These are phyloP conservation scores for Oryzias javanicus DNA, from an alignment of 2,113 vertebrate genomes.

Conservation along the genomic window DNA sequence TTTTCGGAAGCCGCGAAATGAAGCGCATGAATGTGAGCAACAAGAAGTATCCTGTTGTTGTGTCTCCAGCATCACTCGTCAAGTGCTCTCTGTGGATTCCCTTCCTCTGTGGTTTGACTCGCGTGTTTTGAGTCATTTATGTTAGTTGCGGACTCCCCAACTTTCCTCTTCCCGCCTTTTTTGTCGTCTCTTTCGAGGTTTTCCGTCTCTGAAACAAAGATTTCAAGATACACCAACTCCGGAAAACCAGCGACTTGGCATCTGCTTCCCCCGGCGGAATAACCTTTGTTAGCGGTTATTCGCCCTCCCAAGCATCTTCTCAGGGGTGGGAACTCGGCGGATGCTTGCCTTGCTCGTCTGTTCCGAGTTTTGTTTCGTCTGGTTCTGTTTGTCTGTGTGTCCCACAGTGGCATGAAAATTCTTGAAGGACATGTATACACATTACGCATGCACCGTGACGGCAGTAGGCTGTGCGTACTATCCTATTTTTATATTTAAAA, in stretches of 20 bases:
- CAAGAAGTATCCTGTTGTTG: slow-evolving; percentile 66
- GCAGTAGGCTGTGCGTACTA: slow-evolving; percentile 63
- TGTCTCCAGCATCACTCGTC: slow-evolving; percentile 50
- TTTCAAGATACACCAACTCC: slow-evolving; percentile 70
- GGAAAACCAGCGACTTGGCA: slow-evolving; percentile 59
- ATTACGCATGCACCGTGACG: slow-evolving; percentile 70
- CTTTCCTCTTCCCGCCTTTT: slow-evolving; percentile 44
- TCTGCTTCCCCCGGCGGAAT: slow-evolving; percentile 56
- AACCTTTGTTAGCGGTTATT: slow-evolving; percentile 68
- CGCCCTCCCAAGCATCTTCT: slow-evolving; percentile 64
- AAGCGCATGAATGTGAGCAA: slow-evolving; percentile 82
- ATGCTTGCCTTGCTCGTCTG: slow-evolving; percentile 61
- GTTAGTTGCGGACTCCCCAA: slow-evolving; percentile 57
- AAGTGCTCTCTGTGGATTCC: slow-evolving; percentile 60
- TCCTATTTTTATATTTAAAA: slow-evolving; percentile 44
- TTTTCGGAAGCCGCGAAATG: slow-evolving; percentile 67
- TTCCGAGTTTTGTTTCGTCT: slow-evolving; percentile 47
- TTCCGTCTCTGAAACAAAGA: slow-evolving; percentile 60
- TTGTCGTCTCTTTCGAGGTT: slow-evolving; percentile 50
- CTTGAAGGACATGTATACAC: slow-evolving; percentile 65
- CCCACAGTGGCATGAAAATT: slow-evolving; percentile 62
- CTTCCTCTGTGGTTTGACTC: slow-evolving; percentile 28
- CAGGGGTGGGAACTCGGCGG: slow-evolving; percentile 69
- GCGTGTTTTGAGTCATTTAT: slow-evolving; percentile 48
- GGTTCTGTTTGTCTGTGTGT: slow-evolving; percentile 57